Evolutionary conservation across 2,113 vertebrate genomes (phyloP), one percentile per base, ranked within the genome.

Genomic region (Otus sunia): DNA sequence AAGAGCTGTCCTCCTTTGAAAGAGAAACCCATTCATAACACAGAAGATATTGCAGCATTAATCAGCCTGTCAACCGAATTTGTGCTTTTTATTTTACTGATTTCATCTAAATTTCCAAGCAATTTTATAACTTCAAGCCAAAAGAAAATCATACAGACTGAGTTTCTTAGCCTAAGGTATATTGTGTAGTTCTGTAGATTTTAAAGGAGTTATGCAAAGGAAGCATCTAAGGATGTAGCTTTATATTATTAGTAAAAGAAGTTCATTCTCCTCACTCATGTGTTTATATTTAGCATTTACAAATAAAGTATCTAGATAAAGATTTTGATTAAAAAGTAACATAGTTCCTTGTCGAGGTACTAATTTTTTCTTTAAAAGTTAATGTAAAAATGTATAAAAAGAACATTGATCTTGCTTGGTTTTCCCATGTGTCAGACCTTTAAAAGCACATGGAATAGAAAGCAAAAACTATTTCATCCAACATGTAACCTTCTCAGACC

Each of bases 401-500:
- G 37, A 58, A 56, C 19, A 52, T 36, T 56, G 25, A 73, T 5
- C 16, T 43, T 76, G 14, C 7, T 75, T 83, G 6, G 6, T 34
- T 90, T 62, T 50, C 15, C n/a, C 21, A 12, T 4, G 8, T 23
- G 21, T 41, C 58, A 76, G 45, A 37, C 10, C 12, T 60, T 73
- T 56, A 49, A 63, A 87, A 79, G 56, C 19, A 36, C 15, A 16
- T 9, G 63, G 34, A 66, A 45, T 16, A 81, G 29, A 87, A 92
- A 14, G 10, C 3, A 79, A 67, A 64, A 73, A 72, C 43, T 96
- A 97, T 98, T 98, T 97, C 85, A 76, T 85, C 91, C 97, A 89
- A 98, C 96, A 81, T 82, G 55, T 52, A 97, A 92, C 86, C 96
- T 98, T 97, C 96, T 98, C 95, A 94, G 95, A 96, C 97, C 97